These are phyloP conservation scores for Pterocles gutturalis DNA, from an alignment of 2,113 vertebrate species.

Conservation along the genomic window DNA sequence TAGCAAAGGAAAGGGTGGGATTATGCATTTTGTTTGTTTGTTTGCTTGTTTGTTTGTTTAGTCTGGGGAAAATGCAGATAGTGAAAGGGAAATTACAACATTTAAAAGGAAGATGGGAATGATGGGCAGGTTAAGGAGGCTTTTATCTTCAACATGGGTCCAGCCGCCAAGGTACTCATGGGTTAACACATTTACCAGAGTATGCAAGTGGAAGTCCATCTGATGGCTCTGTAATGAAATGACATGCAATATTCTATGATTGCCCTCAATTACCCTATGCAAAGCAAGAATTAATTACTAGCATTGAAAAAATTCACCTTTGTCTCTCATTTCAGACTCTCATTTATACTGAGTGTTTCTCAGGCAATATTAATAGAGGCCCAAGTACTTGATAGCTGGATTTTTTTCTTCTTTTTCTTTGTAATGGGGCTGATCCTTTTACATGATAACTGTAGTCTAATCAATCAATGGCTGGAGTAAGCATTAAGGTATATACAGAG, in stretches of 20 bases:
- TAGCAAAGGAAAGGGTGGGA: background rate
- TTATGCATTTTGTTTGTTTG: background rate
- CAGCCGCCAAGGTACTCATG: conserved; percentile 23
- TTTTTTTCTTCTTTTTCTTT: background rate
- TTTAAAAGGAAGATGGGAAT: background rate
- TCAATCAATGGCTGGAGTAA: conserved; percentile 45
- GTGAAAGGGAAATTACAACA: conserved; percentile 9
- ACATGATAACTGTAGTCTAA: conserved; percentile 35
- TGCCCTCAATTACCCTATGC: conserved; percentile 89
- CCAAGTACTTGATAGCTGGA: conserved; percentile 40
- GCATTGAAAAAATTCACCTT: conserved; percentile 78
- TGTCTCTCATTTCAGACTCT: conserved; percentile 73
- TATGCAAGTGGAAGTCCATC: conserved; percentile 68
- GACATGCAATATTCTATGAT: conserved; percentile 80
- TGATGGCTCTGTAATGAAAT: conserved; percentile 82
- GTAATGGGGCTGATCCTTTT: conserved; percentile 21
- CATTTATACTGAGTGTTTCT: conserved; percentile 65
- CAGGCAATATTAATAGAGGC: conserved; percentile 60
- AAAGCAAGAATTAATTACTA: conserved; percentile 88
- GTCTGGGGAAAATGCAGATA: background rate
- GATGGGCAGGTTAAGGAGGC: background rate
- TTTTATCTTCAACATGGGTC: conserved; percentile 19
- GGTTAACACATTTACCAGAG: conserved; percentile 66
- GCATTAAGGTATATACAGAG: conserved; percentile 15
- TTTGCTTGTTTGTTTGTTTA: background rate